phyloP scores from a whole-genome alignment of 2,888 invertebrate genomes.

The Seira musarum region DNA sequence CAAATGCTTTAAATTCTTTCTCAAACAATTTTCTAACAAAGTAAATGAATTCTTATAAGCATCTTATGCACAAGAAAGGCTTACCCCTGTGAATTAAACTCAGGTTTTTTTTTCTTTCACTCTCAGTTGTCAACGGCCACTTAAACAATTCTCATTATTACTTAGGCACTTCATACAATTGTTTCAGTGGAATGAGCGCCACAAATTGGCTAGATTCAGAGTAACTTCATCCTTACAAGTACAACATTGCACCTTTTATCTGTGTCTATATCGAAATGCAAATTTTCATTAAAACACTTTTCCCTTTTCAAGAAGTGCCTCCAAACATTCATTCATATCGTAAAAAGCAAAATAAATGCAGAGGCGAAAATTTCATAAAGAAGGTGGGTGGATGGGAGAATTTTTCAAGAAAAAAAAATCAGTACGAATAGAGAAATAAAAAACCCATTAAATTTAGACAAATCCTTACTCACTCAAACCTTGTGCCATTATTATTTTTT shows the following conservation, averaged over 20 bases:
- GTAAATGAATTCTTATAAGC: slow-evolving; percentile 3
- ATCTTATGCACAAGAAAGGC: not conserved
- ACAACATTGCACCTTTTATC: not conserved
- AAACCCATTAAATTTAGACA: too few relatives aligned
- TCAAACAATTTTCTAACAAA: slow-evolving; percentile 6
- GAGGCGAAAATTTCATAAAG: too few relatives aligned
- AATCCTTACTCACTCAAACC: too few relatives aligned
- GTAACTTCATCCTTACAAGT: not conserved
- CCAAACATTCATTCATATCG: too few relatives aligned
- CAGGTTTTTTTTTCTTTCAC: not conserved
- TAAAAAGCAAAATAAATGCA: too few relatives aligned
- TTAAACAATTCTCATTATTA: slow-evolving; percentile 12
- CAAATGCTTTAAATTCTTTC: slow-evolving; percentile 50
- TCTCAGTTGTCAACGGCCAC: slow-evolving; percentile 15
- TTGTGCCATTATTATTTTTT: too few relatives aligned
- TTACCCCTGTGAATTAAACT: not conserved
- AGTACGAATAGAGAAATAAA: too few relatives aligned
- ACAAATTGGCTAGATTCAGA: slow-evolving; percentile 4
- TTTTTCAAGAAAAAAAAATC: too few relatives aligned
- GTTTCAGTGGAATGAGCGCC: not conserved
- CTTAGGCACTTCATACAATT: not conserved
- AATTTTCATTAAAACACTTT: too few relatives aligned
- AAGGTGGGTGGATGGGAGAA: too few relatives aligned
- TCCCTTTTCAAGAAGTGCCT: too few relatives aligned
- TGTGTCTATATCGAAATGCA: not conserved